These are phyloP conservation scores for Lobophora halterata DNA, from an alignment of 2,888 invertebrate species.

Conservation along the genomic window DNA sequence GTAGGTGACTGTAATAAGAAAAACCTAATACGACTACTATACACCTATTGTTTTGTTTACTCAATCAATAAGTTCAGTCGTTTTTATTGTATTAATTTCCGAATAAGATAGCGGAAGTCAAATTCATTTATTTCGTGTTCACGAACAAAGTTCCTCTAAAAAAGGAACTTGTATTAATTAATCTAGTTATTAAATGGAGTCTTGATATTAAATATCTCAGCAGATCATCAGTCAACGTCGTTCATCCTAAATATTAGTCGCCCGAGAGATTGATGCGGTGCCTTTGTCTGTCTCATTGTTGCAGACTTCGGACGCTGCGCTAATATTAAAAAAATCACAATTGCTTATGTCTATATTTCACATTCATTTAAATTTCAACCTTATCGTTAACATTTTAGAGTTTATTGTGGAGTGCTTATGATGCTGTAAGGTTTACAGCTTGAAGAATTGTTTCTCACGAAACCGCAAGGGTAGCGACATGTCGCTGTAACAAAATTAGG, in stretches of 20 bases:
- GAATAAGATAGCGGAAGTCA: not conserved
- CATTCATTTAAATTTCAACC: not conserved
- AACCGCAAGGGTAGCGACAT: not conserved
- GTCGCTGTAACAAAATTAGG: not conserved
- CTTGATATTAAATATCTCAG: conserved; percentile 36
- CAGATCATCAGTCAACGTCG: conserved; percentile 38
- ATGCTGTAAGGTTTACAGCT: conserved; percentile 3
- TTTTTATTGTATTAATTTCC: too few relatives aligned
- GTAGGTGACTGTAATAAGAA: too few relatives aligned
- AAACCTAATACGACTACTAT: too few relatives aligned
- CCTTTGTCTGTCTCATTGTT: conserved; percentile 36
- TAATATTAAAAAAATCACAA: conserved; percentile 33
- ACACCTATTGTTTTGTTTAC: too few relatives aligned
- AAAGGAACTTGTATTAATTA: conserved; percentile 5
- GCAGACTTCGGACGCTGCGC: conserved; percentile 23
- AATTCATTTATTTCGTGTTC: not conserved
- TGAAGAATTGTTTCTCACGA: conserved; percentile 4
- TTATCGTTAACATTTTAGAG: not conserved
- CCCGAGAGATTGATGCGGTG: conserved; percentile 34
- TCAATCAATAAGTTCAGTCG: too few relatives aligned
- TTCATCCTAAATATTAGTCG: conserved; percentile 35
- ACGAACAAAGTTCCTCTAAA: not conserved
- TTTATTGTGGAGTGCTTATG: not conserved
- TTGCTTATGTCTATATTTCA: conserved; percentile 14
- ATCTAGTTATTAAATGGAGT: conserved; percentile 32